Conservation (phyloP, 2,888 invertebrate genomes). For the Aspidiotus rigidus region DNA sequence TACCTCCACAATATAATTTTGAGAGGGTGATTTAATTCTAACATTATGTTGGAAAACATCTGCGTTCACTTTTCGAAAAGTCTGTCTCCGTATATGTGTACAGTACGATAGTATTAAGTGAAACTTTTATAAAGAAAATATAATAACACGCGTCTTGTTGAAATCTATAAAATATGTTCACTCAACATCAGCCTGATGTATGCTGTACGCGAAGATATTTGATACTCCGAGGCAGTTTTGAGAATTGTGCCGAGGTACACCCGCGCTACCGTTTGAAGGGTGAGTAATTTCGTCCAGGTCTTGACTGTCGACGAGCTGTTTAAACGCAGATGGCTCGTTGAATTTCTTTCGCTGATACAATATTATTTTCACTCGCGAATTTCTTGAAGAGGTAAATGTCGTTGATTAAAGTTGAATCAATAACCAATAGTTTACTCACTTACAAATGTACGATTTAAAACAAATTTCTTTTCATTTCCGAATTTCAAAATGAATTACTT, state of each 20-base stretch:
- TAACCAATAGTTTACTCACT: too few relatives aligned
- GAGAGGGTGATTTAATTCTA: too few relatives aligned
- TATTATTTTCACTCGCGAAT: slow-evolving; percentile 18
- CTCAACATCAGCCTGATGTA: slow-evolving; percentile 31
- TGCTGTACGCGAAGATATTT: slow-evolving; percentile 20
- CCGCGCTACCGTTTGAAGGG: slow-evolving; percentile 30
- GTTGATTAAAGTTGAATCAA: neutral
- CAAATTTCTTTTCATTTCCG: neutral
- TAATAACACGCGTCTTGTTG: slow-evolving; percentile 34
- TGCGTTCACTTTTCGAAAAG: too few relatives aligned
- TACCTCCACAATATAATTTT: too few relatives aligned
- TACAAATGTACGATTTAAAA: neutral
- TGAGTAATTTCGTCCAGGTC: slow-evolving; percentile 31
- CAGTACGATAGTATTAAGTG: slow-evolving; percentile 9
- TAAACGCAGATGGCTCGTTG: slow-evolving; percentile 26
- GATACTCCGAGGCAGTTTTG: slow-evolving; percentile 29
- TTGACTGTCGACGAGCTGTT: slow-evolving; percentile 24
- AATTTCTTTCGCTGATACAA: slow-evolving; percentile 15
- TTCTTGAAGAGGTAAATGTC: neutral
- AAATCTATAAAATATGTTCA: slow-evolving; percentile 34
- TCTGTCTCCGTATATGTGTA: too few relatives aligned
- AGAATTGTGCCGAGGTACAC: slow-evolving; percentile 23
- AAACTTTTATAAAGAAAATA: slow-evolving; percentile 30
- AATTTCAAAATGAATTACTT: neutral
- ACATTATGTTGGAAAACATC: too few relatives aligned